These are phyloP conservation scores for Tachycineta bicolor DNA, from an alignment of 2,113 vertebrate genomes.

Conservation along the genomic window DNA sequence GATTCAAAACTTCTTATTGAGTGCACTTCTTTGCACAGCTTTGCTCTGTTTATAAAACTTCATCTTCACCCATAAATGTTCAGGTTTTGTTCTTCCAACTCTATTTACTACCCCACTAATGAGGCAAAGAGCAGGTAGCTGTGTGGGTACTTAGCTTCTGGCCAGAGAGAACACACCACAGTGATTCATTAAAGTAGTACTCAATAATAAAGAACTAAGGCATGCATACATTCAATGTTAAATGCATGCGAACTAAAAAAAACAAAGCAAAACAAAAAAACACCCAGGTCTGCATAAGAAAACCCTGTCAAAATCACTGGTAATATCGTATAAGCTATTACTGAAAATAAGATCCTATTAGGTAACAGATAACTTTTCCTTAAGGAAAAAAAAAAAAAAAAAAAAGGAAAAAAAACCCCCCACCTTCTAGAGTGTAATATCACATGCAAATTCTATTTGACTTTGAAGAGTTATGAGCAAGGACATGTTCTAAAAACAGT, in stretches of 20 bases:
- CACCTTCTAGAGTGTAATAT: background rate
- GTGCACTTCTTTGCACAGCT: rapidly evolving
- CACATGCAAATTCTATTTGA: background rate
- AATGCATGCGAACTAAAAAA: background rate
- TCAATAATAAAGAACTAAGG: background rate
- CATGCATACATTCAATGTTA: background rate
- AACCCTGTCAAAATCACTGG: background rate
- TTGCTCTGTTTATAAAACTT: background rate
- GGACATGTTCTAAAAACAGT: background rate
- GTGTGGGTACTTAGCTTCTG: background rate
- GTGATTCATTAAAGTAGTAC: background rate
- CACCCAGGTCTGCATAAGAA: background rate
- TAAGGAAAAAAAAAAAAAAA: background rate
- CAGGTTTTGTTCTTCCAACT: background rate
- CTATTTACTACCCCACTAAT: background rate
- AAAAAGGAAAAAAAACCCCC: too few relatives aligned
- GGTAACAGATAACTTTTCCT: background rate
- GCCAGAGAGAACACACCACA: background rate
- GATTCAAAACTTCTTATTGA: background rate
- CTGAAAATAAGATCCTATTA: background rate
- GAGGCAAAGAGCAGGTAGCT: background rate
- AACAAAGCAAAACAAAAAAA: background rate
- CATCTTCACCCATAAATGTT: background rate
- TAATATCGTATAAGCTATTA: background rate
- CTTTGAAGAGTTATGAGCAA: background rate